phyloP scores from a whole-genome alignment of 2,888 invertebrate genomes.

The Antheraea yamamai region DNA sequence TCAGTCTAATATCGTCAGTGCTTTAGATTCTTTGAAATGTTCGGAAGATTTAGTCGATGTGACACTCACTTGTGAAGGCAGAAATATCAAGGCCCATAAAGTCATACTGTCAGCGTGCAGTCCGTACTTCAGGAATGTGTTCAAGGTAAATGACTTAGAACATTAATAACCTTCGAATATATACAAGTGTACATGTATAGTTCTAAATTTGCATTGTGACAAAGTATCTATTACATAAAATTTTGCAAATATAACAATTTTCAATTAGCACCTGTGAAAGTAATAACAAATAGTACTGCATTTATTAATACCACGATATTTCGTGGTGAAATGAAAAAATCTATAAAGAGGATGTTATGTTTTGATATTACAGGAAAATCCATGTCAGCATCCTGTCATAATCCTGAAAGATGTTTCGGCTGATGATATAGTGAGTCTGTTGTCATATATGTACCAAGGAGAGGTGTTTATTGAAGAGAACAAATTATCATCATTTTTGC shows the following conservation, averaged over 20 bases:
- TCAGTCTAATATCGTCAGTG: conserved; percentile 86
- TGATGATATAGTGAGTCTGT: conserved; percentile 84
- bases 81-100: conserved; percentile 88
- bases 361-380: conserved; percentile 82
- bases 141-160: conserved; percentile 84
- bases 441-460: conserved; percentile 88
- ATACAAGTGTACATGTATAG: conserved; percentile 47
- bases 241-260: not conserved
- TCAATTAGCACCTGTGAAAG: not conserved
- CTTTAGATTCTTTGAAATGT: conserved; percentile 85
- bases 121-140: conserved; percentile 88
- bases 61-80: conserved; percentile 87
- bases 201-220: conserved; percentile 22
- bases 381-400: conserved; percentile 88
- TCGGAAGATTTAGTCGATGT: conserved; percentile 88
- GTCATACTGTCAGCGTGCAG: conserved; percentile 89
- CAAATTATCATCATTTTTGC: conserved; percentile 84
- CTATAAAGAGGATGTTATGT: not conserved
- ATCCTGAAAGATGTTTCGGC: conserved; percentile 86
- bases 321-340: not conserved
- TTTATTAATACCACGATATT: not conserved
- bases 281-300: not conserved
- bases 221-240: not conserved
- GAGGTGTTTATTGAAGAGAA: conserved; percentile 87
- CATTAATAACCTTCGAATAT: conserved; percentile 74